Base-by-base conservation (phyloP, 2,888 invertebrate species). In the Petrolisthes cinctipes region DNA sequence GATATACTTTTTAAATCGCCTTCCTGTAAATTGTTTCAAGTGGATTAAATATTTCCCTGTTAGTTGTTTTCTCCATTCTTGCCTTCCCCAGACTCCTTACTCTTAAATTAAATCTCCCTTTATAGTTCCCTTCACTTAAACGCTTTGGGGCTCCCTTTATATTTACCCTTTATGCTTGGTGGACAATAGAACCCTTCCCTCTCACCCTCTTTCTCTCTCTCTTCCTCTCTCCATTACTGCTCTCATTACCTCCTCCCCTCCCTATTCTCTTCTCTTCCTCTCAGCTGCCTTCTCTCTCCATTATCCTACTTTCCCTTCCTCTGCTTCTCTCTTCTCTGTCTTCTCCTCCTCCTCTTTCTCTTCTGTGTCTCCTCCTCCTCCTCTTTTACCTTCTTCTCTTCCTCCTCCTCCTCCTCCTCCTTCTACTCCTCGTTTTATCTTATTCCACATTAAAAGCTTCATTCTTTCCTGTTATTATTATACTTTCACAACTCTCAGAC, bases 121-220 rank as follows among this genome's bases (percentile, higher is more conserved):
- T 61, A 14, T 14, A 61, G 7, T 14, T 14, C 14, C 61, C 14
- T 61, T 61, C 14, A 61, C 61, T 61, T 61, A 7, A 11, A 61
- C 61, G 9, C 61, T 61, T 61, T 61, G 14, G 7, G 14, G 7
- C 61, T 11, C 14, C 61, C 61, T 61, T 61, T 14, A 61, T 11
- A 11, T 61, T 61, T 7, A 11, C 61, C 61, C 61, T 61, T 61
- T 61, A 14, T 61, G 14, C 61, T 61, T 7, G 7, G 9, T 11
- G 7, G 9, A 61, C 61, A 61, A 61, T 61, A 14, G 61, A 61
- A 61, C 61, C 61, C 61, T 61, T 61, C 61, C 61, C 61, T 61
- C 61, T 61, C 61, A 14, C n/a, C n/a, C 71, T 71, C 71, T 71
- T n/a, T n/a, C 71, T 71, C 71, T 71, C 71, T 71, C 71, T 71